Evolutionary conservation across 2,113 vertebrate genomes (phyloP).

Genomic region (Sakesphorus luctuosus): DNA sequence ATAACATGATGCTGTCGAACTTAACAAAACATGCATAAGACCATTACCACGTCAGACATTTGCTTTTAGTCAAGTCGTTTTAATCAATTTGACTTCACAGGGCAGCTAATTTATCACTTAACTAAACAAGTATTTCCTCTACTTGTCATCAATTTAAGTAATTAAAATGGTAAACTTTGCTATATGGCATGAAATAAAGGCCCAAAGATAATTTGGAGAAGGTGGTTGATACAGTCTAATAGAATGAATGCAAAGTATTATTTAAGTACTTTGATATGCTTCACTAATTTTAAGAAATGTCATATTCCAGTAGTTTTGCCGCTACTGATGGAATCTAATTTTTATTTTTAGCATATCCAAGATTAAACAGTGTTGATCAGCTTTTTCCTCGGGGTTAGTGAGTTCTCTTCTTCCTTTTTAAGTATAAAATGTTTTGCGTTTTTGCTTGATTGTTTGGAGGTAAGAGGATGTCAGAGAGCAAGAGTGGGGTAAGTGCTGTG

Average conservation of each 20-base stretch:
- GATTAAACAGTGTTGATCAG: not conserved
- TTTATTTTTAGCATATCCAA: not conserved
- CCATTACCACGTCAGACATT: conserved; percentile 48
- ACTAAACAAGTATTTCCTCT: conserved; percentile 61
- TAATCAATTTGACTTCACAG: conserved; percentile 60
- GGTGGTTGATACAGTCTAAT: conserved; percentile 28
- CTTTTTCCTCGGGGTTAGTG: not conserved
- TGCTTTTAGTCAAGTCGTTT: conserved; percentile 50
- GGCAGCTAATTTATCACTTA: conserved; percentile 70
- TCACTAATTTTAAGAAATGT: conserved; percentile 21
- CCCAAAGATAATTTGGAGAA: conserved; percentile 31
- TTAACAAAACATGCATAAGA: conserved; percentile 48
- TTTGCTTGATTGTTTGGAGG: not conserved
- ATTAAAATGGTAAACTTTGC: conserved; percentile 61
- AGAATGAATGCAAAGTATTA: not conserved
- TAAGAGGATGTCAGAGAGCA: not conserved
- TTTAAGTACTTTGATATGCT: not conserved
- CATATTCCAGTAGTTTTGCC: not conserved
- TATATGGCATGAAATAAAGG: conserved; percentile 36
- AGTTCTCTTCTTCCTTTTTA: not conserved
- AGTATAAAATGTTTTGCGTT: not conserved
- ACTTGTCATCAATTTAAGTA: conserved; percentile 59
- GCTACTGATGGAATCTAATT: not conserved
- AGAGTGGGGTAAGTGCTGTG: not conserved
- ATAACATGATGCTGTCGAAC: conserved; percentile 56